Conservation (phyloP, 2,113 vertebrate species). For the Cinclus mexicanus region DNA sequence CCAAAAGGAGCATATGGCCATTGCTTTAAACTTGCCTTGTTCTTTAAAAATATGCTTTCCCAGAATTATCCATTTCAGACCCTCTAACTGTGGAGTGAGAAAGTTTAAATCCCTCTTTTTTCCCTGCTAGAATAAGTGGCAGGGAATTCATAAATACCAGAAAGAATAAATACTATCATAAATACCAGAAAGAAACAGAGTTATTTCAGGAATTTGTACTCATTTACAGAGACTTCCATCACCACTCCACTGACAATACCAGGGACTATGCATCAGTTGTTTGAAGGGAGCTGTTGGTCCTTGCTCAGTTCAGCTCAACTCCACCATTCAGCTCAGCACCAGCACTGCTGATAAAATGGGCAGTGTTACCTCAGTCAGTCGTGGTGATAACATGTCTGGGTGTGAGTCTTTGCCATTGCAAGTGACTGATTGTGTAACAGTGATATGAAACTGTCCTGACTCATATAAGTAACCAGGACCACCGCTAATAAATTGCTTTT, state of each 20-base stretch:
- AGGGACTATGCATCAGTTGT: not conserved
- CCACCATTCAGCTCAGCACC: not conserved
- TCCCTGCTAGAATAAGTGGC: not conserved
- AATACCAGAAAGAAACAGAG: not conserved
- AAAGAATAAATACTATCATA: not conserved
- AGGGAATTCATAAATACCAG: not conserved
- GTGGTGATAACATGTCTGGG: not conserved
- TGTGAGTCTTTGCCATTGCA: not conserved
- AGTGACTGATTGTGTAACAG: not conserved
- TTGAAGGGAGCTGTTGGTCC: not conserved
- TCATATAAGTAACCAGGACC: not conserved
- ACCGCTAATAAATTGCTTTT: not conserved
- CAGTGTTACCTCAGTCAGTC: not conserved
- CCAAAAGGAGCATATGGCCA: not conserved
- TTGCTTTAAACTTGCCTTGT: not conserved
- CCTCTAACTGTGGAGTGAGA: not conserved
- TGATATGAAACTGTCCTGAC: not conserved
- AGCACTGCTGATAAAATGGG: not conserved
- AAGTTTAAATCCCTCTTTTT: not conserved
- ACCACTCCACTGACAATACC: not conserved
- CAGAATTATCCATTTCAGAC: not conserved
- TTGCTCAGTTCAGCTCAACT: not conserved
- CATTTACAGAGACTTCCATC: not conserved
- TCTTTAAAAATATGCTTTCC: not conserved
- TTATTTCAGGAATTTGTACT: not conserved